phyloP scores from a whole-genome alignment of 2,888 invertebrate genomes.

The Hololepta plana region DNA sequence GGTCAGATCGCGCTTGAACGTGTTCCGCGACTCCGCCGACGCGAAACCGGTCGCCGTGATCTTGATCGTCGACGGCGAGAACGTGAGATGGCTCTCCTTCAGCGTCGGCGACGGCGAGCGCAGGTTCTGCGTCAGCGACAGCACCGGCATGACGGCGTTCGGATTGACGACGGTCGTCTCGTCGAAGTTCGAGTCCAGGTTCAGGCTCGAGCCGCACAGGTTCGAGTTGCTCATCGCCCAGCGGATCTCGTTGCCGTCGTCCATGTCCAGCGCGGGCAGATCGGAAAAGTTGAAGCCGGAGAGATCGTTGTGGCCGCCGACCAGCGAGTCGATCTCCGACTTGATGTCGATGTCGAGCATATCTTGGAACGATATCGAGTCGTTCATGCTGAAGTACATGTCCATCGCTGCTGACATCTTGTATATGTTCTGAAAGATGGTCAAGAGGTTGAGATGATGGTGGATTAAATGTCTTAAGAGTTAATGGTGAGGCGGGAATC shows the following conservation, averaged over 20 bases:
- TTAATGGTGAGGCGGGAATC: too few species aligned
- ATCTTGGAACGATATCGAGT: conserved; percentile 58
- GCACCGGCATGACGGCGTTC: conserved; percentile 72
- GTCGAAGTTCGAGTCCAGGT: conserved; percentile 47
- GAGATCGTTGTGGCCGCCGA: conserved; percentile 50
- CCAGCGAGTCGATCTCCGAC: conserved; percentile 64
- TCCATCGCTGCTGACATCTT: conserved; percentile 30
- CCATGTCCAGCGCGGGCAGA: conserved; percentile 46
- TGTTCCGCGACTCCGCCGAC: too few species aligned
- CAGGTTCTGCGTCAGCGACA: conserved; percentile 29
- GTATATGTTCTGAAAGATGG: too few species aligned
- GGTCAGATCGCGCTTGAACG: conserved; percentile 46
- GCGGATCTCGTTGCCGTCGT: conserved; percentile 42
- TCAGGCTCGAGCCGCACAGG: conserved; percentile 45
- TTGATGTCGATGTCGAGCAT: conserved; percentile 84
- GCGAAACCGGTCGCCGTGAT: too few species aligned
- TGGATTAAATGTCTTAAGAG: too few species aligned
- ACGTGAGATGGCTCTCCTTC: conserved; percentile 52
- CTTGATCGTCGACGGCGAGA: conserved; percentile 51
- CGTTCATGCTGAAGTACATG: conserved; percentile 31
- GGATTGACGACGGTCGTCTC: conserved; percentile 74
- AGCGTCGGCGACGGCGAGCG: conserved; percentile 43
- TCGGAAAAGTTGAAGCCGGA: conserved; percentile 42
- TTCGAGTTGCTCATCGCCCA: conserved; percentile 32
- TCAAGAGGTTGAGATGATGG: too few species aligned